Conservation (phyloP, 2,113 vertebrate genomes). For the Tachysurus fulvidraco region DNA sequence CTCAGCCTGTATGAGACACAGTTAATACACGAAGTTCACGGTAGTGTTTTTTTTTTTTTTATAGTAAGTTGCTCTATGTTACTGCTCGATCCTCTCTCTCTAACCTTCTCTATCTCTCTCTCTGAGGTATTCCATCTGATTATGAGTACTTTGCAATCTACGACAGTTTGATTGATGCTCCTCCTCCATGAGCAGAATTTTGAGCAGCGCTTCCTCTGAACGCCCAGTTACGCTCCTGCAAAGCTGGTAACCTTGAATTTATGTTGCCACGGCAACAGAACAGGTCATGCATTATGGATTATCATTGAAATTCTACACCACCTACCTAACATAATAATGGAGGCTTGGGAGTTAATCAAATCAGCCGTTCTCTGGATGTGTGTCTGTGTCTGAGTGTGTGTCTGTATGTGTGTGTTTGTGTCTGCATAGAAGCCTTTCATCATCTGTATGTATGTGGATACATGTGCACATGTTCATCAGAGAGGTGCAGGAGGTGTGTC, state of each 20-base stretch:
- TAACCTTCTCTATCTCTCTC: slow-evolving; percentile 57
- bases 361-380: slow-evolving; percentile 82
- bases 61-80: slow-evolving; percentile 7
- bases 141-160: slow-evolving; percentile 80
- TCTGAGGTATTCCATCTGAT: slow-evolving; percentile 82
- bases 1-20: slow-evolving; percentile 23
- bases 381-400: slow-evolving; percentile 39
- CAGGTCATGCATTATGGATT: slow-evolving; percentile 97
- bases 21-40: slow-evolving; percentile 1
- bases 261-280: slow-evolving; percentile 89
- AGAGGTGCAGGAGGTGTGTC: background rate
- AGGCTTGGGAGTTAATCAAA: slow-evolving; percentile 93
- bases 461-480: background rate
- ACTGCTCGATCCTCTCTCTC: slow-evolving; percentile 26
- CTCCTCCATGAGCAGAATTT: slow-evolving; percentile 87
- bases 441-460: slow-evolving; percentile 28
- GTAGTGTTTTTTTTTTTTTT: slow-evolving; percentile 21
- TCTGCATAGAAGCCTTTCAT: slow-evolving; percentile 29
- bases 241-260: slow-evolving; percentile 94
- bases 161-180: slow-evolving; percentile 86
- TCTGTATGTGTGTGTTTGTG: slow-evolving; percentile 33
- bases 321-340: slow-evolving; percentile 91
- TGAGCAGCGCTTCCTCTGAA: slow-evolving; percentile 83
- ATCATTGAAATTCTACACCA: slow-evolving; percentile 96
- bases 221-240: slow-evolving; percentile 88